These are phyloP conservation scores for Stomatorhinus walkeri DNA, from an alignment of 2,797 vertebrate genomes.

Conservation along the genomic window DNA sequence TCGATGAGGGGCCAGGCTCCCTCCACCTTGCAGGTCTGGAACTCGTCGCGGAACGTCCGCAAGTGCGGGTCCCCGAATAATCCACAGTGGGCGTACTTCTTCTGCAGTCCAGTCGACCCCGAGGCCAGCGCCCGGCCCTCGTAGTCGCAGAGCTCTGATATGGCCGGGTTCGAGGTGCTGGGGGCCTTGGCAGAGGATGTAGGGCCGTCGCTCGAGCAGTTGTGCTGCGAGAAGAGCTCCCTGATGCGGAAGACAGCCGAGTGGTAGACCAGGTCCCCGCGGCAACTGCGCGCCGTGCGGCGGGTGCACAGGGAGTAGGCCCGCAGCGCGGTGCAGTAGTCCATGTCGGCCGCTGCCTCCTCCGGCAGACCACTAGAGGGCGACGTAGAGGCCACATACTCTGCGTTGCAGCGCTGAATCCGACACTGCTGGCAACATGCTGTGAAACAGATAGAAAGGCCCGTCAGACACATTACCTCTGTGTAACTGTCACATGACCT, in stretches of 20 bases:
- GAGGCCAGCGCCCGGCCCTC: constrained; percentile 52
- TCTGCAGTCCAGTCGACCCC: constrained; percentile 46
- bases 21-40: constrained; percentile 75
- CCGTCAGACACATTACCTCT: neutral
- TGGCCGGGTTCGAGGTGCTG: constrained; percentile 49
- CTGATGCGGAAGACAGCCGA: constrained; percentile 69
- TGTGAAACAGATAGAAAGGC: constrained; percentile 31
- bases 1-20: constrained; percentile 77
- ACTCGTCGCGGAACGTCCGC: constrained; percentile 72
- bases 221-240: constrained; percentile 70
- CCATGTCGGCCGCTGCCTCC: constrained; percentile 53
- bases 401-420: constrained; percentile 69
- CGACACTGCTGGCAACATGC: constrained; percentile 69
- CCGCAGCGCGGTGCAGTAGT: constrained; percentile 69
- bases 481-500: neutral
- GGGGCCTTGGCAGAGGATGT: constrained; percentile 60
- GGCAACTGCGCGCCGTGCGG: constrained; percentile 62
- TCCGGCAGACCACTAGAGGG: constrained; percentile 62
- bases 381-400: constrained; percentile 67
- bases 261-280: constrained; percentile 72
- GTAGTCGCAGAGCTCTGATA: constrained; percentile 65
- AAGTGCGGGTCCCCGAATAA: constrained; percentile 75
- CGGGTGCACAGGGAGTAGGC: constrained; percentile 66
- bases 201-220: constrained; percentile 72
- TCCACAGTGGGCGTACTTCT: constrained; percentile 72